phyloP scores from a whole-genome alignment of 2,888 invertebrate genomes.

The Hirtodrosophila cameraria region DNA sequence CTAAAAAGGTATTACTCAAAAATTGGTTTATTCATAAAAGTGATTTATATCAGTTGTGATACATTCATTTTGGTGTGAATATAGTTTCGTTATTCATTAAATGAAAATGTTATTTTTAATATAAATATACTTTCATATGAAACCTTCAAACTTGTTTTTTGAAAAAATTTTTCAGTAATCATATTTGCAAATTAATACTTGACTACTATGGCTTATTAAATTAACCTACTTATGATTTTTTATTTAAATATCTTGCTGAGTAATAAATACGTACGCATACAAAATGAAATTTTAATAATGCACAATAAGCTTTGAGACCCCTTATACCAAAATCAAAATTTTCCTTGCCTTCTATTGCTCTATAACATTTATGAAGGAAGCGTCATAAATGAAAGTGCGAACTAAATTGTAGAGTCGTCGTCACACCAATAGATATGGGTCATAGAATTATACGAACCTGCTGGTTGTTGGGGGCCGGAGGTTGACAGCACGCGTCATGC shows the following conservation, averaged over 20 bases:
- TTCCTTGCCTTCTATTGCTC: constrained; percentile 1
- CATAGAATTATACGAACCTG: not conserved
- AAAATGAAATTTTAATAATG: too few species aligned
- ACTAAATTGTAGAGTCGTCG: constrained; percentile 7
- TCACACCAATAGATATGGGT: constrained; percentile 16
- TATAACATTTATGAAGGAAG: constrained; percentile 10
- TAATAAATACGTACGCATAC: too few species aligned
- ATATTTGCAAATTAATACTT: constrained; percentile 1
- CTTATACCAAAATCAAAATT: constrained; percentile 15
- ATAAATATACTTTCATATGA: too few species aligned
- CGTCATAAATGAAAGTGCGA: constrained; percentile 20
- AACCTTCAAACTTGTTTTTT: too few species aligned
- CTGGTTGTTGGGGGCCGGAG: not conserved
- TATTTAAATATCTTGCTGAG: too few species aligned
- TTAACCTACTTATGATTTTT: not conserved
- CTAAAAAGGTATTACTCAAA: constrained; percentile 33
- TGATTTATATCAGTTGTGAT: too few species aligned
- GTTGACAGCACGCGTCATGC: not conserved
- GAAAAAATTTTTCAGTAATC: too few species aligned
- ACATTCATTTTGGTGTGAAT: too few species aligned
- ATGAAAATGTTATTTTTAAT: too few species aligned
- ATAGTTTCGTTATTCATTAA: too few species aligned
- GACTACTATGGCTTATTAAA: not conserved
- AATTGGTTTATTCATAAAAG: too few species aligned
- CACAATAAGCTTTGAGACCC: too few species aligned